Conservation (phyloP, 2,113 vertebrate species). For the Azemiops feae region DNA sequence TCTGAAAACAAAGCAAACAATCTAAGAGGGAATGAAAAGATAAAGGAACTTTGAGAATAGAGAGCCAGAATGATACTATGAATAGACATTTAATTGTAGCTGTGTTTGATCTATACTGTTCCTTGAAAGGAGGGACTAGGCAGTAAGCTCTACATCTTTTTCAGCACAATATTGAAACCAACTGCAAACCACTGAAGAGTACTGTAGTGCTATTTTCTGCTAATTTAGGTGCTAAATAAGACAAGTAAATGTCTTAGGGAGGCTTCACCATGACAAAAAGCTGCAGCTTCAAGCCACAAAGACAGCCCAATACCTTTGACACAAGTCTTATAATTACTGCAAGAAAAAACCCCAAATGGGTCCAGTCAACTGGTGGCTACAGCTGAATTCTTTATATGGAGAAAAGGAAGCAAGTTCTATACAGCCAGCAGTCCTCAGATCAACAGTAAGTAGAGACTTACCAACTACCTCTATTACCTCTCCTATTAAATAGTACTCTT, state of each 20-base stretch:
- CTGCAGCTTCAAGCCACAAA: background rate
- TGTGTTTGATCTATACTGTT: background rate
- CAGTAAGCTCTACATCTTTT: background rate
- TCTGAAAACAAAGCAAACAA: background rate
- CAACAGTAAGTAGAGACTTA: background rate
- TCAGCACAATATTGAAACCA: background rate
- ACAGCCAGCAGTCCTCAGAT: background rate
- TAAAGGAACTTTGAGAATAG: background rate
- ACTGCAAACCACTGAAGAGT: background rate
- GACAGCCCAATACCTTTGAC: background rate
- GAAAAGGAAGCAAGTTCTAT: background rate
- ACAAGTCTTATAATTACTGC: no score
- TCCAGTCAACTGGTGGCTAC: background rate
- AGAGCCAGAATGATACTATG: background rate
- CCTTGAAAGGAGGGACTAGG: background rate
- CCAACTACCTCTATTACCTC: background rate
- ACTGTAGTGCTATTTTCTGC: background rate
- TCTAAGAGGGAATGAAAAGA: background rate
- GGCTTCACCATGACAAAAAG: background rate
- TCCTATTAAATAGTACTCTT: background rate
- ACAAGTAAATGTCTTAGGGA: background rate
- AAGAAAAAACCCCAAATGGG: background rate
- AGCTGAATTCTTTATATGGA: background rate
- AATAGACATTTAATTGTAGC: background rate
- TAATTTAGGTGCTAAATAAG: background rate